These are phyloP conservation scores for Athalia rosae DNA, from an alignment of 2,888 invertebrate species.

Conservation along the genomic window DNA sequence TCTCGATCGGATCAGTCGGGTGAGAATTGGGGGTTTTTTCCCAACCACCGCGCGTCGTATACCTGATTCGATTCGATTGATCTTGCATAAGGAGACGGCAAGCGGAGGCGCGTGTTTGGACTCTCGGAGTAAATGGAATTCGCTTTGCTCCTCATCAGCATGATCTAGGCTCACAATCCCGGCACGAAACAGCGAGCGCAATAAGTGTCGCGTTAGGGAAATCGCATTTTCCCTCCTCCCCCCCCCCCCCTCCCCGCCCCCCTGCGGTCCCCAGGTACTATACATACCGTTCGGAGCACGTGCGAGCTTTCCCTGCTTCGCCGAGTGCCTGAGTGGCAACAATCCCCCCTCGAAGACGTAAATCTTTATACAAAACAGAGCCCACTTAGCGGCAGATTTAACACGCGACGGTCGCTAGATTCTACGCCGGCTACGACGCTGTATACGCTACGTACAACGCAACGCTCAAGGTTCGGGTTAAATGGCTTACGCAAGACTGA, in stretches of 20 bases:
- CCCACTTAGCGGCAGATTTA: conserved; percentile 68
- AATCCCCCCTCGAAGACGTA: conserved; percentile 53
- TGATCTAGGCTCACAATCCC: not conserved
- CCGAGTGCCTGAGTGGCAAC: conserved; percentile 35
- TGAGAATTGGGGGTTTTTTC: no score
- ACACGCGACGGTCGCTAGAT: conserved; percentile 67
- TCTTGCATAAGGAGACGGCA: no score
- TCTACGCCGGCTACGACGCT: conserved; percentile 67
- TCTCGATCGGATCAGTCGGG: no score
- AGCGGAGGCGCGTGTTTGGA: not conserved
- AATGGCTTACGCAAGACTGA: conserved; percentile 73
- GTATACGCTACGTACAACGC: conserved; percentile 59
- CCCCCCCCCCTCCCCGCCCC: no score
- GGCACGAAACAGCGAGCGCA: not conserved
- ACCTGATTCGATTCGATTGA: no score
- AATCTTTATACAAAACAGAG: conserved; percentile 60
- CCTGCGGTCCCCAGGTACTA: not conserved
- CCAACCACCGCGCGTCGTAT: no score
- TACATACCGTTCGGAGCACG: not conserved
- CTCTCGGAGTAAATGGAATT: not conserved
- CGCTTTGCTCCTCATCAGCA: not conserved
- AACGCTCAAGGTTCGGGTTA: conserved; percentile 65
- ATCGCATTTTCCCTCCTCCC: conserved; percentile 10
- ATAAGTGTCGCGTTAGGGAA: conserved; percentile 21
- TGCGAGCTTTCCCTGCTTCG: conserved; percentile 30